These are phyloP conservation scores for Lepus oiostolus DNA, from an alignment of 2,797 vertebrate species.

Conservation along the genomic window DNA sequence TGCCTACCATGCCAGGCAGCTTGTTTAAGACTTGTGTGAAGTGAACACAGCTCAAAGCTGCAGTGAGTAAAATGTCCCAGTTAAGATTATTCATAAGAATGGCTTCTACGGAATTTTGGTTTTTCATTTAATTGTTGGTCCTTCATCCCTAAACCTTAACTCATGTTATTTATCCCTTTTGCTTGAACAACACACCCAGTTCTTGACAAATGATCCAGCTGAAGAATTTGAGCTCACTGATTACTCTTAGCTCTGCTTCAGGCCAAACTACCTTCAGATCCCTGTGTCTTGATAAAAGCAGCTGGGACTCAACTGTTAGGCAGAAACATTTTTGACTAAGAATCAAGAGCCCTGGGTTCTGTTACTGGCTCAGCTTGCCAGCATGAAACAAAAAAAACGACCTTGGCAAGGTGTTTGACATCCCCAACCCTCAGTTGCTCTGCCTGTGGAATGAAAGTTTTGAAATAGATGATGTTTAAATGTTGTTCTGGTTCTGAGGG, in stretches of 20 bases:
- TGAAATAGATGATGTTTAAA: not conserved
- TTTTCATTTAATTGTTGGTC: not conserved
- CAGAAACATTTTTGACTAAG: conserved; percentile 26
- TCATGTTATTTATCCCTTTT: not conserved
- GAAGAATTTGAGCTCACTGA: not conserved
- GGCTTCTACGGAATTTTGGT: not conserved
- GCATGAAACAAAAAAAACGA: not conserved
- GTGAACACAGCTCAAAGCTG: not conserved
- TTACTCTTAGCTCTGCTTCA: not conserved
- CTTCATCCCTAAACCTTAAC: not conserved
- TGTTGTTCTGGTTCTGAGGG: not conserved
- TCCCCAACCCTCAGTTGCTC: not conserved
- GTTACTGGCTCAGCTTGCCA: not conserved
- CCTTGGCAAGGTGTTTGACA: not conserved
- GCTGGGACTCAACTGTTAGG: not conserved
- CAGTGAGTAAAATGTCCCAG: not conserved
- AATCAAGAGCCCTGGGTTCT: conserved; percentile 8
- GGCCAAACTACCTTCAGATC: not conserved
- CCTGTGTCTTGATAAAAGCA: not conserved
- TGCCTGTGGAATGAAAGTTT: not conserved
- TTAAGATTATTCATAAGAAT: not conserved
- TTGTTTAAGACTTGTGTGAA: not conserved
- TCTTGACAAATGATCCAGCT: not conserved
- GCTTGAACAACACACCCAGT: not conserved
- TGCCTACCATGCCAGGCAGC: not conserved